These are phyloP conservation scores for Bolinopsis microptera DNA, from an alignment of 37 sponge, comb jelly and placozoan genomes.

Conservation along the genomic window DNA sequence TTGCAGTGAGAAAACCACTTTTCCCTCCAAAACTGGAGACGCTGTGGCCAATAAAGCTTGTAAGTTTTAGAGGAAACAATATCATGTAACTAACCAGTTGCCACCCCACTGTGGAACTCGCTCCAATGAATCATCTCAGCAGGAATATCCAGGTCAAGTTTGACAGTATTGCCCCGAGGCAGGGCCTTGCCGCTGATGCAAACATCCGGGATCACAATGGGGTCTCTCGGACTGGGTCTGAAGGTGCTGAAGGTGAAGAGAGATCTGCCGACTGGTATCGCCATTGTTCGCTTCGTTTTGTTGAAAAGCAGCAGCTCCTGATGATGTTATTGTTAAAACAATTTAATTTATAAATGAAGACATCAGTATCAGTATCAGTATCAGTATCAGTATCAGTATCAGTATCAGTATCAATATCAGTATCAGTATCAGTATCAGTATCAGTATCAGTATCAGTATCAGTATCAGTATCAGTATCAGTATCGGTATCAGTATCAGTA, in stretches of 20 bases:
- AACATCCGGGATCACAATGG: constrained; percentile 15
- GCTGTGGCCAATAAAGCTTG: no score
- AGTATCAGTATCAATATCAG: no score
- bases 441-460: no score
- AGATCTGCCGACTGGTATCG: constrained; percentile 82
- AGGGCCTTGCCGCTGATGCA: constrained; percentile 63
- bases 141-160: constrained; percentile 80
- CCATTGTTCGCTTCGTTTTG: constrained; percentile 85
- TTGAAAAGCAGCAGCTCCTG: constrained; percentile 77
- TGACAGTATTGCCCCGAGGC: constrained; percentile 69
- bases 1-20: no score
- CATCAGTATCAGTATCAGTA: no score
- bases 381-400: no score
- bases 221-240: constrained; percentile 16
- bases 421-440: no score
- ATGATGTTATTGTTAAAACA: constrained; percentile 62
- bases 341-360: no score
- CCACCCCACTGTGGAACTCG: constrained; percentile 97
- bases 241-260: constrained; percentile 29
- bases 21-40: no score
- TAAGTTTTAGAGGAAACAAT: no score
- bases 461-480: no score
- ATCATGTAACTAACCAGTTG: constrained; percentile 80
- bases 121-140: constrained; percentile 82
- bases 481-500: no score